Base-by-base conservation (phyloP, 2,888 invertebrate species). In the Thymelicus lineola region DNA sequence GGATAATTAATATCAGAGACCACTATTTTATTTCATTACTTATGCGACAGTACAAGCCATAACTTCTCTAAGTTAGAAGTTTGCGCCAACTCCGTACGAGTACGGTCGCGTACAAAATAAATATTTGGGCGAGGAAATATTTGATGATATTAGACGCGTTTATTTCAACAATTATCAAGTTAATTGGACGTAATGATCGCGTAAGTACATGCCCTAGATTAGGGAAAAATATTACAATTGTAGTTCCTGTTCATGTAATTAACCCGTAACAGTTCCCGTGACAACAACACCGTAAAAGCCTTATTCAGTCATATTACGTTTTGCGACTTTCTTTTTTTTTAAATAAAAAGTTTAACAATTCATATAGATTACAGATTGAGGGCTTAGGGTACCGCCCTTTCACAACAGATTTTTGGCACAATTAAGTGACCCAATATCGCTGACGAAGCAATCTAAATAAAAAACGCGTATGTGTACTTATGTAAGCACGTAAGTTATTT, bases 11-110 rank as follows among this genome's bases (percentile, higher is more conserved):
- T 93, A 90, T 87, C 79, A 82, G 76, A 78, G 80, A 78, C 84
- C 86, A 88, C 88, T 91, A 91, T 89, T 91, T 91, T 91, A 93
- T 90, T 90, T 86, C 86, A 89, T 91, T 90, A 90, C 86, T 82
- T 83, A 83, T 82, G 82, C 81, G 84, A 84, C 84, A 80, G 82
- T 75, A 82, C 83, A 82, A 80, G 84, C 82, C 79, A 82, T 86
- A 84, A 85, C 83, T 86, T 84, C 70, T 83, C 80, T 83, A 80
- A 87, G 83, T 87, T 84, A 80, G 79, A 86, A 88, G 85, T 89
- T 86, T 79, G 63, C 77, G 72, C 73, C 63, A 79, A 81, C 75
- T 83, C 81, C 68, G 73, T 71, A 70, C 70, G 65, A 67, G 79
- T 79, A 80, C 77, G 72, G 74, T 76, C 72, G 77, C 28, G 60